These are phyloP conservation scores for Labeo catla DNA, from an alignment of 2,113 vertebrate species.

Conservation along the genomic window DNA sequence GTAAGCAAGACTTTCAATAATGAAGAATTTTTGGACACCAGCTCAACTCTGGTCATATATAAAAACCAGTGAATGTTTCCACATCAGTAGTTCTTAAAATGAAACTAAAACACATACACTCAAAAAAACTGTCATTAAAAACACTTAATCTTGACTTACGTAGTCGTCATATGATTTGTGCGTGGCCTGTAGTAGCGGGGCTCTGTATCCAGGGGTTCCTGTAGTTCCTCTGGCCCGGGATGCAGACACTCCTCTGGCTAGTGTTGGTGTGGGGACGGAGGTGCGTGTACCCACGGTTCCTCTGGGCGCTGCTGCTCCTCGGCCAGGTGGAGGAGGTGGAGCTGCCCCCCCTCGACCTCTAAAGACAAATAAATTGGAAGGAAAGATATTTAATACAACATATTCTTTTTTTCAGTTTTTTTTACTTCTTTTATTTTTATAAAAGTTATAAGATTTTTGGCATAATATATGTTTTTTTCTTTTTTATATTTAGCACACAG, in stretches of 20 bases:
- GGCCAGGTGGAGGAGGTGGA: slow-evolving; percentile 78
- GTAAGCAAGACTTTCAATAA: slow-evolving; percentile 14
- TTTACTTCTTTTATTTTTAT: background rate
- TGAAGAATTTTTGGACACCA: background rate
- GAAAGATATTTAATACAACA: background rate
- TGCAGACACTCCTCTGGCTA: slow-evolving; percentile 82
- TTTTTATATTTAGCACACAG: too few relatives aligned
- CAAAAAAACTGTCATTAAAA: background rate
- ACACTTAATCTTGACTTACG: slow-evolving; percentile 81
- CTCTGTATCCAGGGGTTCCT: slow-evolving; percentile 81
- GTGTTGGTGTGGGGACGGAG: slow-evolving; percentile 78
- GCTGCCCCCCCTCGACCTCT: slow-evolving; percentile 87
- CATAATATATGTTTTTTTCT: background rate
- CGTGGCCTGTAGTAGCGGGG: slow-evolving; percentile 80
- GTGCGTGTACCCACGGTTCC: slow-evolving; percentile 81
- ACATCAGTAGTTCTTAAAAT: background rate
- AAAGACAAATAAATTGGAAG: slow-evolving; percentile 31
- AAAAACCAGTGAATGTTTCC: background rate
- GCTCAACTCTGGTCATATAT: background rate
- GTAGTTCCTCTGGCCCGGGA: slow-evolving; percentile 80
- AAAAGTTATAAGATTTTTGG: background rate
- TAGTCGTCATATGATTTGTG: slow-evolving; percentile 94
- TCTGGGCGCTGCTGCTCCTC: slow-evolving; percentile 85
- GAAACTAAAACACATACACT: background rate
- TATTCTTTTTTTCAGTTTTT: background rate